Evolutionary conservation across 1,140 invertebrate genomes (phyloP).

Genomic region (Drosophila yakuba): DNA sequence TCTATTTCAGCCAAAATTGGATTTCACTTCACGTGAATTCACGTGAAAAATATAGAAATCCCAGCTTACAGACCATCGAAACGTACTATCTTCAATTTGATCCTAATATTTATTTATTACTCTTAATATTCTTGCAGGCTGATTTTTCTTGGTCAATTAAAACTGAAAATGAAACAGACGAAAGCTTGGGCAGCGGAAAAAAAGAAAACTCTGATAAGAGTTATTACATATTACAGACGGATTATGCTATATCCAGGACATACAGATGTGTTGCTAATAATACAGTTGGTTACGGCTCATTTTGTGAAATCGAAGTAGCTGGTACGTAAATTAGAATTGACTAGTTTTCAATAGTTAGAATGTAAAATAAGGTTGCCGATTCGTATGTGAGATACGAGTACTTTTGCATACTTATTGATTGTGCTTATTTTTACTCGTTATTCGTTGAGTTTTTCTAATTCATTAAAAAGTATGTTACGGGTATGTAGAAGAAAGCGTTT

Average conservation of each 20-base stretch:
- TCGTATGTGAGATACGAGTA: no score
- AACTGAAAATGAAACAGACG: slow-evolving; percentile 91
- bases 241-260: slow-evolving; percentile 86
- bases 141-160: slow-evolving; percentile 93
- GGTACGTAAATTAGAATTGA: slow-evolving; percentile 85
- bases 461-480: no score
- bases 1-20: no score
- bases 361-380: background rate
- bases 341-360: background rate
- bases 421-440: no score
- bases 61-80: no score
- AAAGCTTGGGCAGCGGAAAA: slow-evolving; percentile 82
- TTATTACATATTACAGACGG: slow-evolving; percentile 71
- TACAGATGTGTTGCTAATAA: slow-evolving; percentile 95
- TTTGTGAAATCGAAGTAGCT: slow-evolving; percentile 92
- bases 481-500: no score
- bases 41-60: no score
- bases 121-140: slow-evolving; percentile 79
- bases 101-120: no score
- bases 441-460: no score
- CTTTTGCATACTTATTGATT: no score
- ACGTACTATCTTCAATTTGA: no score
- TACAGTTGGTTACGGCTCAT: slow-evolving; percentile 89
- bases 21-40: no score
- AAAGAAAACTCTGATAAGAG: slow-evolving; percentile 57